phyloP scores from a whole-genome alignment of 2,888 invertebrate genomes.

The Calephelis perditalis region DNA sequence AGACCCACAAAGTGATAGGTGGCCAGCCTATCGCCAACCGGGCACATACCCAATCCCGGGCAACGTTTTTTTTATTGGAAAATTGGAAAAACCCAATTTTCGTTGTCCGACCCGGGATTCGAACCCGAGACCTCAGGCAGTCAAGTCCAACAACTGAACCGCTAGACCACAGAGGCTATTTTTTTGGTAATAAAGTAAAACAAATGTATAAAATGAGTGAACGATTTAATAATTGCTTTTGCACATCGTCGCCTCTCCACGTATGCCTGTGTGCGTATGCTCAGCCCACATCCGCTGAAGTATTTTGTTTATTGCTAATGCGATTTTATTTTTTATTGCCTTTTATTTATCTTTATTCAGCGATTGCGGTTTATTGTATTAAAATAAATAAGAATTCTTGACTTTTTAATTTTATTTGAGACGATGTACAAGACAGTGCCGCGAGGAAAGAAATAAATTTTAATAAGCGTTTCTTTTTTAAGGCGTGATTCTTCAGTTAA shows the following conservation, averaged over 20 bases:
- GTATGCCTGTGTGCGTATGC: slow-evolving; percentile 54
- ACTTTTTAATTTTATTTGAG: slow-evolving; percentile 77
- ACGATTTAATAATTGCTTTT: slow-evolving; percentile 24
- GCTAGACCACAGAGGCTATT: too few relatives aligned
- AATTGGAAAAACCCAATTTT: too few relatives aligned
- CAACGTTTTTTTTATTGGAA: too few relatives aligned
- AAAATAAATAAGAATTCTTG: slow-evolving; percentile 79
- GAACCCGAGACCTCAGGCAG: too few relatives aligned
- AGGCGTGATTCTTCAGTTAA: slow-evolving; percentile 78
- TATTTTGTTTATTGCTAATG: slow-evolving; percentile 79
- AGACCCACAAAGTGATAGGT: slow-evolving; percentile 14
- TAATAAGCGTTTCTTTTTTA: slow-evolving; percentile 78
- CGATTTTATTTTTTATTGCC: slow-evolving; percentile 78
- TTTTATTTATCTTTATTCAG: slow-evolving; percentile 79
- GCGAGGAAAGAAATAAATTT: slow-evolving; percentile 76
- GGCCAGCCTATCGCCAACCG: too few relatives aligned
- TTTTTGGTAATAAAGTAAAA: slow-evolving; percentile 10
- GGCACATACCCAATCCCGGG: too few relatives aligned
- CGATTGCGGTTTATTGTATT: slow-evolving; percentile 79
- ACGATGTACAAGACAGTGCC: slow-evolving; percentile 73
- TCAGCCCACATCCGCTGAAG: slow-evolving; percentile 78
- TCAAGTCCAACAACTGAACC: too few relatives aligned
- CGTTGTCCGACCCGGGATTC: too few relatives aligned
- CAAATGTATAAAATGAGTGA: slow-evolving; percentile 8
- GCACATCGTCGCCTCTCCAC: slow-evolving; percentile 41